Evolutionary conservation across 2,113 vertebrate genomes (phyloP), one percentile per base, ranked within the genome.

Genomic region (Marmota monax): DNA sequence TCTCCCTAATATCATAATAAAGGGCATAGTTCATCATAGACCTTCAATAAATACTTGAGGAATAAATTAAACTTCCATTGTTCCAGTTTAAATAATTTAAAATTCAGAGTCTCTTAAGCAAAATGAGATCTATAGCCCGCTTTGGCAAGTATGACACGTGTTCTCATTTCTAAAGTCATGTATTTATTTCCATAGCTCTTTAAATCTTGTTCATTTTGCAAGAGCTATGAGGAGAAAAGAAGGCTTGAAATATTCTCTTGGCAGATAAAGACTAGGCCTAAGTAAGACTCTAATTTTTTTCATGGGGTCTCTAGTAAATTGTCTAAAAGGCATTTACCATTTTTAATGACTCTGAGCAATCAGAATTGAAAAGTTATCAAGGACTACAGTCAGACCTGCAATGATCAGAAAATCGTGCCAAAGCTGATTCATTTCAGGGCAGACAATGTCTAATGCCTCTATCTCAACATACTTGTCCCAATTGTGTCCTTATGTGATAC

Each of bases 281-380:
- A 94, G 37, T 92, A 89, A 92, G 73, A 74, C 5, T 72, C 67
- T 39, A n/a, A 83, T 90, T 61, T 78, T 92, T 70, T 72, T 58
- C 82, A 80, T 88, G 29, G 18, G 20, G 56, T 92, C 29, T 92
- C 34, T 69, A 23, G 29, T 23, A 86, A 89, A 53, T 34, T 7
- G 17, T 76, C 34, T 70, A 77, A 82, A 95, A 95, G 34, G 4
- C 9, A 95, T 72, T 95, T 88, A 11, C 51, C 92, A 29, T 92
- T 39, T 70, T 88, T 90, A 80, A 82, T 9, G 53, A 70, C 65
- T 86, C 37, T 76, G 16, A 86, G 58, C 89, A 84, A 76, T 51
- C 39, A 63, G 29, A 74, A 84, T 22, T 34, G n/a, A 76, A 80
- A 89, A 67, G 16, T n/a, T 65, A 56, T 94, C 84, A 67, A 80